Conservation (phyloP, 2,113 vertebrate species). For the Carettochelys insculpta region DNA sequence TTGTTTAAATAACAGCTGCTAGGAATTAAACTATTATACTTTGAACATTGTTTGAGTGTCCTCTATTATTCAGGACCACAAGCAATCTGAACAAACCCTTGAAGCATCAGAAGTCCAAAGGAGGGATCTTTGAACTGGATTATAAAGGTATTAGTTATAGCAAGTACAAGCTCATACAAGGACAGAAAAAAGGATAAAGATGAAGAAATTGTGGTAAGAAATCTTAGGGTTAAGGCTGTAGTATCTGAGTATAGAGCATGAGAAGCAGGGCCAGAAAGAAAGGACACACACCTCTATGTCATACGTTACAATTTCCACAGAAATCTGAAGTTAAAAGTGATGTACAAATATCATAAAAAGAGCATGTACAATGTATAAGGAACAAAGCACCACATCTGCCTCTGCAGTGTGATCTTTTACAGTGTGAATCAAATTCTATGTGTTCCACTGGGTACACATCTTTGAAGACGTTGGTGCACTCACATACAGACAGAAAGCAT, state of each 20-base stretch:
- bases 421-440: not conserved
- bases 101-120: not conserved
- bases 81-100: not conserved
- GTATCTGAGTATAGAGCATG: not conserved
- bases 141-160: not conserved
- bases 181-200: not conserved
- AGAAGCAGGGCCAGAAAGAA: not conserved
- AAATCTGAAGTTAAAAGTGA: not conserved
- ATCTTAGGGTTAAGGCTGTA: not conserved
- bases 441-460: not conserved
- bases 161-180: not conserved
- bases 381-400: no score
- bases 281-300: not conserved
- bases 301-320: not conserved
- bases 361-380: not conserved
- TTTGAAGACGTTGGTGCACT: not conserved
- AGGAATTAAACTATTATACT: not conserved
- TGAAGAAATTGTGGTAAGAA: not conserved
- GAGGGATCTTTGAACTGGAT: not conserved
- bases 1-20: not conserved
- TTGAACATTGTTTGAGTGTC: not conserved
- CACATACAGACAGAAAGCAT: not conserved
- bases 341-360: not conserved
- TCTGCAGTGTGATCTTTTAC: not conserved
- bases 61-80: not conserved